A percentile compares a stretch with the other conserved stretches of the same genome.
Conservation (phyloP, 2,797 vertebrate genomes). For the Gymnocypris eckloni region DNA sequence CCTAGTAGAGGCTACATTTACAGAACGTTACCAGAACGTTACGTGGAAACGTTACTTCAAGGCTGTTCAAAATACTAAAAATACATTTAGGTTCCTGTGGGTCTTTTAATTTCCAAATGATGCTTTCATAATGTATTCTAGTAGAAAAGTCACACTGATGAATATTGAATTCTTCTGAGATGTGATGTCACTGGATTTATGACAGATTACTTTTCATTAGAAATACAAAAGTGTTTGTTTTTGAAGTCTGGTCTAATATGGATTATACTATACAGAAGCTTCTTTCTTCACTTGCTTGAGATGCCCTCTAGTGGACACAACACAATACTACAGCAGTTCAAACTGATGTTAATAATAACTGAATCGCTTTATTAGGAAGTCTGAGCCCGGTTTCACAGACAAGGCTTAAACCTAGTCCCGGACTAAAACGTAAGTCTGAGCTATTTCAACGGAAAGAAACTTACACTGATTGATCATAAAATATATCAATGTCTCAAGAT, state of each 20-base stretch:
- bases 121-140: background rate
- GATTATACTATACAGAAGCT: background rate
- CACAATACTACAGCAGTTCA: background rate
- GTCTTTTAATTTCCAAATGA: background rate
- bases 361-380: background rate
- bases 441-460: too few relatives aligned
- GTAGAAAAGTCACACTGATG: too few relatives aligned
- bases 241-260: background rate
- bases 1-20: background rate
- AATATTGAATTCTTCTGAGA: background rate
- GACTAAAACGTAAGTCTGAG: too few relatives aligned
- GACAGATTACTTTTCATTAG: background rate
- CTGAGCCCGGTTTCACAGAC: background rate
- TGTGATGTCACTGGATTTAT: background rate
- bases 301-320: constrained; percentile 30
- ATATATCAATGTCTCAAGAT: too few relatives aligned
- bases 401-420: too few relatives aligned
- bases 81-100: background rate
- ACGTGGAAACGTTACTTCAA: background rate
- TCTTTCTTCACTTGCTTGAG: background rate
- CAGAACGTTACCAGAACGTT: too few relatives aligned
- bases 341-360: background rate
- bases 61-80: too few relatives aligned
- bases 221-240: background rate
- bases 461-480: too few relatives aligned